Conservation (phyloP, 2,888 invertebrate species). For the Pelosia muscerda region DNA sequence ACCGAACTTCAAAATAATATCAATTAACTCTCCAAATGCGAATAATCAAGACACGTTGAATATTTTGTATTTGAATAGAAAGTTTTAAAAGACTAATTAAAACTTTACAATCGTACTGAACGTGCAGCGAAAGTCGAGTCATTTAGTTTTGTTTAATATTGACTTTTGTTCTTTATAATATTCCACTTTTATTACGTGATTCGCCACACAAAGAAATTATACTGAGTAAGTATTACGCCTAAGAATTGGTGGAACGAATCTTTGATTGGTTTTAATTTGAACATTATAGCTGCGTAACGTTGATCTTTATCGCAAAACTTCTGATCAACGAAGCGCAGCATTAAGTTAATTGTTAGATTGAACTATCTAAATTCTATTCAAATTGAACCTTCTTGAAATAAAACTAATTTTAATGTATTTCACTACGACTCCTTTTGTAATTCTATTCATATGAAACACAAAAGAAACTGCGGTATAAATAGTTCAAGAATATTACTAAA, state of each 20-base stretch:
- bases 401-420: background rate
- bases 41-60: constrained; percentile 62
- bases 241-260: constrained; percentile 37
- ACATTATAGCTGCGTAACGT: constrained; percentile 16
- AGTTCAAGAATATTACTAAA: too few relatives aligned
- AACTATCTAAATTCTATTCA: background rate
- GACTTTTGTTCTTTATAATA: constrained; percentile 55
- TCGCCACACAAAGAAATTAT: constrained; percentile 40
- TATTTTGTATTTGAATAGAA: constrained; percentile 70
- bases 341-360: constrained; percentile 15
- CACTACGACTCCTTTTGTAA: background rate
- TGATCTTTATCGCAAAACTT: constrained; percentile 8
- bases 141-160: constrained; percentile 62
- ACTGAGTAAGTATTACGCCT: constrained; percentile 41
- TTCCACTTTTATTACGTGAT: constrained; percentile 58
- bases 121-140: constrained; percentile 61
- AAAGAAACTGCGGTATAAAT: too few relatives aligned
- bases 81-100: constrained; percentile 77
- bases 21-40: constrained; percentile 59
- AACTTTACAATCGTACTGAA: constrained; percentile 69
- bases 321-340: background rate
- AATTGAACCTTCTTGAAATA: background rate
- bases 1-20: constrained; percentile 53
- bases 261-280: constrained; percentile 34
- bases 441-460: too few relatives aligned